Base-by-base conservation (phyloP, 2,888 invertebrate species). In the Hetaerina titia region DNA sequence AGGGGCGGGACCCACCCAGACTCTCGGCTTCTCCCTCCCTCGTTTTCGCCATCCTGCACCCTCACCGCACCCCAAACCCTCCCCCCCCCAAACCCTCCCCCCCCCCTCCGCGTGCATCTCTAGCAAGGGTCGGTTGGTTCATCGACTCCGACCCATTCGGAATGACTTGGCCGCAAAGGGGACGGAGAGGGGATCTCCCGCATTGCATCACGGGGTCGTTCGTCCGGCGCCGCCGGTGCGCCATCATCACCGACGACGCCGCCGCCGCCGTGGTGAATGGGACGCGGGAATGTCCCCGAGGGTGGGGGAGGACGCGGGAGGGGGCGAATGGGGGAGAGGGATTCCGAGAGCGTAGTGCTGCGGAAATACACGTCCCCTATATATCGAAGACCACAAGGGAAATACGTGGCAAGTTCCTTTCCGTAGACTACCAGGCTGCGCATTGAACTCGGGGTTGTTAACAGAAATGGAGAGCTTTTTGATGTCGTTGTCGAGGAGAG, bases 191-290 rank as follows among this genome's bases (percentile, higher is more conserved):
- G 45, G 45, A 45, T 81, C 81, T 81, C 81, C 81, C 81, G 81
- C 81, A 81, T 81, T 81, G 81, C 81, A 81, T 81, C 81, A 81
- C 81, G 31, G 81, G 81, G 31, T 81, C 81, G 81, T 25, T 81
- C 81, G 81, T 31, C 11, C 81, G 81, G 81, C 81, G 69, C 69
- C 69, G 69, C n/a, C 69, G 9, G 69, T n/a, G n/a, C 69, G 17
- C 45, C 45, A 45, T 45, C 60, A 60, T 17, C 60, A 69, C 69
- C 45, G 45, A 45, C 45, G n/a, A n/a, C 60, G 60, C 60, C 60
- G 60, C 11, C 60, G 6, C 19, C 69, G 6, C n/a, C 69, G 69
- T 7, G 22, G 69, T 22, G 69, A 69, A 69, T 22, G 69, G 69
- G 69, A 22, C 69, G 69, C 69, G 69, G 69, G 69, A 69, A 69